Evolutionary conservation across 2,888 invertebrate species (phyloP).

Genomic region (Eupithecia subfuscata): DNA sequence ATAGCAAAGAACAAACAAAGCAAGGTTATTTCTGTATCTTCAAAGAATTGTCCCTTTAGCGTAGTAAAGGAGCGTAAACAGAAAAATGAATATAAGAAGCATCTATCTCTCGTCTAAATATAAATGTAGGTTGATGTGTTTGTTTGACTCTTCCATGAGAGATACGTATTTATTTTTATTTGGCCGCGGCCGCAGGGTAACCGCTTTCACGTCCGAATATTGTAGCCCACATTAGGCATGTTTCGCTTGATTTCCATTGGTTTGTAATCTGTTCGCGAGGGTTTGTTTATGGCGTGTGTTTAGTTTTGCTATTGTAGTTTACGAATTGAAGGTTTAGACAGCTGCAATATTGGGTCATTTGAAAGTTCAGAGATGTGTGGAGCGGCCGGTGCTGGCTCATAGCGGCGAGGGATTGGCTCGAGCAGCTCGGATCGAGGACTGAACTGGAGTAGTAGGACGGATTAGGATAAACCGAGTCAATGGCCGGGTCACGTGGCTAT

Average conservation of each 20-base stretch:
- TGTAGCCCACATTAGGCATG: conserved; percentile 48
- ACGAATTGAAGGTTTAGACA: conserved; percentile 52
- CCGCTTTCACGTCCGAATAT: conserved; percentile 51
- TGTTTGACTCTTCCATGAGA: conserved; percentile 67
- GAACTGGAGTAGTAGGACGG: conserved; percentile 83
- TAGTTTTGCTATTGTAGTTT: conserved; percentile 35
- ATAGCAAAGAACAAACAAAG: conserved; percentile 26
- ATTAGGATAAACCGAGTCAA: conserved; percentile 84
- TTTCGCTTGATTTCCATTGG: conserved; percentile 45
- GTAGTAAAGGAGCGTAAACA: conserved; percentile 41
- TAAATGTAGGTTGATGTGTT: conserved; percentile 69
- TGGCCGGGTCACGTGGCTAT: conserved; percentile 83
- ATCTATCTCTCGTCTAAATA: conserved; percentile 57
- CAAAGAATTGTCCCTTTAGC: conserved; percentile 36
- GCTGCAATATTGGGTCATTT: conserved; percentile 66
- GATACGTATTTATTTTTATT: conserved; percentile 73
- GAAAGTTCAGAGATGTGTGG: conserved; percentile 60
- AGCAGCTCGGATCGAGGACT: conserved; percentile 57
- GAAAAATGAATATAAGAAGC: conserved; percentile 57
- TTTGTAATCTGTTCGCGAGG: conserved; percentile 33
- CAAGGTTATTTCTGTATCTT: conserved; percentile 30
- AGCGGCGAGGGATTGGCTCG: conserved; percentile 52
- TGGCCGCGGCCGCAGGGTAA: conserved; percentile 57
- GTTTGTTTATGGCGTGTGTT: conserved; percentile 31
- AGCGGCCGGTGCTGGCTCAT: conserved; percentile 44